Percentiles rank a stretch among this genome's conserved stretches.
phyloP scores from a whole-genome alignment of 2,888 invertebrate genomes.

The Microctonus brassicae region DNA sequence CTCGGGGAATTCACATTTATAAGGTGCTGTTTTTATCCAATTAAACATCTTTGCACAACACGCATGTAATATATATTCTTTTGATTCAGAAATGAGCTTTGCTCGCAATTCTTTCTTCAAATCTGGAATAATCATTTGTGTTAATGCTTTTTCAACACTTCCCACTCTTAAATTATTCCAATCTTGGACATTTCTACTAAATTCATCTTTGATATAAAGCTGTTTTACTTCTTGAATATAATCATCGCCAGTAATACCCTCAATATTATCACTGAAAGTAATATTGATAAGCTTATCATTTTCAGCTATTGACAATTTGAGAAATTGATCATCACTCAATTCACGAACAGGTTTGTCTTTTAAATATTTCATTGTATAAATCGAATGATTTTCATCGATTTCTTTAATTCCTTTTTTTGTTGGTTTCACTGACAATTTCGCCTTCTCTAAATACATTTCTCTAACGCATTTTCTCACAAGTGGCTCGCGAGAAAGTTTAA shows the following conservation, averaged over 20 bases:
- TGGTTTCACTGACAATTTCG: slow-evolving; percentile 84
- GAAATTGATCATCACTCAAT: slow-evolving; percentile 89
- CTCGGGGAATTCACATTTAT: slow-evolving; percentile 79
- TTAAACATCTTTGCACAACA: slow-evolving; percentile 90
- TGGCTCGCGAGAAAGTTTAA: slow-evolving; percentile 93
- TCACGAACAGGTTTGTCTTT: slow-evolving; percentile 93
- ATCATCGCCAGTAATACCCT: slow-evolving; percentile 81
- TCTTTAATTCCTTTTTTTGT: slow-evolving; percentile 94
- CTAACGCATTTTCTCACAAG: slow-evolving; percentile 86
- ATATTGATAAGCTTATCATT: slow-evolving; percentile 86
- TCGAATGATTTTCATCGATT: slow-evolving; percentile 94
- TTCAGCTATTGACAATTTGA: slow-evolving; percentile 85
- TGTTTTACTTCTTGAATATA: slow-evolving; percentile 93
- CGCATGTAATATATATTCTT: slow-evolving; percentile 85
- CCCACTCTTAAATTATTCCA: slow-evolving; percentile 94
- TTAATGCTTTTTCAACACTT: slow-evolving; percentile 89
- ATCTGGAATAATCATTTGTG: slow-evolving; percentile 90
- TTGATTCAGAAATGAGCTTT: slow-evolving; percentile 86
- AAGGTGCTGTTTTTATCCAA: slow-evolving; percentile 92
- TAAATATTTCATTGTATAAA: slow-evolving; percentile 89
- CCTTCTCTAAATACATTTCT: slow-evolving; percentile 89
- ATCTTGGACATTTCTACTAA: slow-evolving; percentile 91
- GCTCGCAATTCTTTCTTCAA: slow-evolving; percentile 87
- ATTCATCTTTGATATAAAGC: slow-evolving; percentile 91
- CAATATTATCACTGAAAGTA: slow-evolving; percentile 80